Base-by-base conservation (phyloP, 1,140 invertebrate genomes). In the Mamestra configurata region DNA sequence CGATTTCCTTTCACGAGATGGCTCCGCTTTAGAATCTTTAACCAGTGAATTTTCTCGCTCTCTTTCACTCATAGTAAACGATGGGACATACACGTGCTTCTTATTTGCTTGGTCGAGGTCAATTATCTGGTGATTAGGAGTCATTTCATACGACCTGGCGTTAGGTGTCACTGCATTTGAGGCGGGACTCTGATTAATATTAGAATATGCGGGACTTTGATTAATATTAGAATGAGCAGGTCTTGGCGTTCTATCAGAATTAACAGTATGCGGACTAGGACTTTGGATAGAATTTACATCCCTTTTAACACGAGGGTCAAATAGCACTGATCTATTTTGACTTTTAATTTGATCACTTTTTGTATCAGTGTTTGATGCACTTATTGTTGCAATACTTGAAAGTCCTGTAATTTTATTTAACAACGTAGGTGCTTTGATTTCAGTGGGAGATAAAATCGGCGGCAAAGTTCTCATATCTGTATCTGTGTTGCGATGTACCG, bases 381-480 rank as follows among this genome's bases (percentile, higher is more conserved):
- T 13, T 24, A 18, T 27, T 22, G 22, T 57, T n/a, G 22, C 49
- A 31, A 72, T 35, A 31, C 20, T 55, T 27, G 13, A 37, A n/a
- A 20, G 20, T 59, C 22, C 10, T 57, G n/a, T 18, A 22, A 31
- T 22, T 11, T 40, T 76, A 37, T 4, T 66, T 31, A 55, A 27
- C 49, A 72, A 46, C 46, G 78, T 61, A 15, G 73, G 64, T 40
- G 27, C 18, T 3, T 61, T 77, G 77, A 15, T 49, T 24, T 40
- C 24, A 79, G 79, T 79, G 35, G 76, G 77, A 24, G 80, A 77
- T 49, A 66, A 49, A 27, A 66, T 66, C 40, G 86, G 82, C 40
- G 86, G 82, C 55, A 89, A 78, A 68, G 88, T 88, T 82, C 93
- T 88, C 93, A 94, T 93, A 82, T 94, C 93, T 66, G 93, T 73